These are phyloP conservation scores for Eremophila alpestris DNA, from an alignment of 2,797 vertebrate genomes.

Conservation along the genomic window DNA sequence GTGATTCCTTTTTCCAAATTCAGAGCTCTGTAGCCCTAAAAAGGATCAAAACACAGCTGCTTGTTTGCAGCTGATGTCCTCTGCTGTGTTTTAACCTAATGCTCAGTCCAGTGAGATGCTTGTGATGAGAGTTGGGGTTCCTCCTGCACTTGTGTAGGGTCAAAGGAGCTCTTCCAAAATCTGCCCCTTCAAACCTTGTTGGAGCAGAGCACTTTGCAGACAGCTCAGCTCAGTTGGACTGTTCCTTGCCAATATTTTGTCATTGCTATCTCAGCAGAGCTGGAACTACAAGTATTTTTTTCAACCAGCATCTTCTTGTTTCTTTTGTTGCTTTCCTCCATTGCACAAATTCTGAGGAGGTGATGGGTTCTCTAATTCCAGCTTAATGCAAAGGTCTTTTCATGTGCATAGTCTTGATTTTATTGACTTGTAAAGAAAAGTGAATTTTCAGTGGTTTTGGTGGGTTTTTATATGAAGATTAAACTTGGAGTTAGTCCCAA, in stretches of 20 bases:
- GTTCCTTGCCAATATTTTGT: not conserved
- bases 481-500: not conserved
- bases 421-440: not conserved
- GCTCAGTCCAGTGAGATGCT: not conserved
- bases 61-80: not conserved
- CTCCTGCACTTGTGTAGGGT: not conserved
- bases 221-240: not conserved
- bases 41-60: not conserved
- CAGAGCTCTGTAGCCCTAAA: not conserved
- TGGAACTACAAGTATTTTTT: not conserved
- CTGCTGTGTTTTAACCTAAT: not conserved
- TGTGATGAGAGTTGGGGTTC: not conserved
- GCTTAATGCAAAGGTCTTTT: not conserved
- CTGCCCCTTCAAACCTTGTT: not conserved
- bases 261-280: fast-evolving
- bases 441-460: not conserved
- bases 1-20: not conserved
- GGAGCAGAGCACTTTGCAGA: not conserved
- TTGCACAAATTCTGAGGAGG: not conserved
- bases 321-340: not conserved
- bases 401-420: not conserved
- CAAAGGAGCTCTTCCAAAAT: not conserved
- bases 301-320: not conserved
- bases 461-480: not conserved
- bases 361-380: not conserved